phyloP scores from a whole-genome alignment of 64 coral and sea anemone genomes.

The Cladopsammia gracilis region DNA sequence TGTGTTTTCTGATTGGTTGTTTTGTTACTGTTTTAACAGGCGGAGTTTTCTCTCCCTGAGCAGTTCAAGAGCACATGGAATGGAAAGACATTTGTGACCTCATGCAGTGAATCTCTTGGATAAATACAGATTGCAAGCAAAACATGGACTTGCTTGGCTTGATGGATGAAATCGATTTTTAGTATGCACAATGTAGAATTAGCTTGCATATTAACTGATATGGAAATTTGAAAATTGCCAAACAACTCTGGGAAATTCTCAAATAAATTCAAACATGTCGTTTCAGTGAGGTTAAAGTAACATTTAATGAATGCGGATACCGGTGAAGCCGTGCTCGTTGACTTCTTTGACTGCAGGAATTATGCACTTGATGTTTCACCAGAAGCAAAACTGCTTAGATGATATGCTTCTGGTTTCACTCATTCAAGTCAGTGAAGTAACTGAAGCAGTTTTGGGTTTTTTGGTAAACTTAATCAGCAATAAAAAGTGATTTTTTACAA shows the following conservation, averaged over 20 bases:
- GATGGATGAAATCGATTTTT: not conserved
- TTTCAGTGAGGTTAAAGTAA: not conserved
- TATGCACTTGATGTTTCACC: not conserved
- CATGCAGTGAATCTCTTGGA: constrained; percentile 38
- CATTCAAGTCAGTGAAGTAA: not conserved
- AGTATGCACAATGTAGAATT: constrained; percentile 2
- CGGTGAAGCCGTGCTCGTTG: not conserved
- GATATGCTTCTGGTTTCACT: too few species aligned
- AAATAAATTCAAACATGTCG: not conserved
- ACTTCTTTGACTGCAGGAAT: not conserved
- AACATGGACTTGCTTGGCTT: not conserved
- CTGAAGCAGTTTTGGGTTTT: not conserved
- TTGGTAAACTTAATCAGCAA: not conserved
- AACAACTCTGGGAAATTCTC: not conserved
- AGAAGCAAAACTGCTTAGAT: too few species aligned
- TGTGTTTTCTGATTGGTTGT: not conserved
- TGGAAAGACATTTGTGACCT: constrained; percentile 85
- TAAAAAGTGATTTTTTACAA: constrained; percentile 7
- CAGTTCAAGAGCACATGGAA: constrained; percentile 97
- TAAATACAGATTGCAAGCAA: not conserved
- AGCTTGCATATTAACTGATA: not conserved
- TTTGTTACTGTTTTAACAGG: constrained; percentile 42
- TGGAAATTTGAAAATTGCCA: not conserved
- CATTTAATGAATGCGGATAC: not conserved
- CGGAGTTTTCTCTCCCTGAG: constrained; percentile 86